Base-by-base conservation (phyloP, 2,797 vertebrate species). In the Liparis tanakae region DNA sequence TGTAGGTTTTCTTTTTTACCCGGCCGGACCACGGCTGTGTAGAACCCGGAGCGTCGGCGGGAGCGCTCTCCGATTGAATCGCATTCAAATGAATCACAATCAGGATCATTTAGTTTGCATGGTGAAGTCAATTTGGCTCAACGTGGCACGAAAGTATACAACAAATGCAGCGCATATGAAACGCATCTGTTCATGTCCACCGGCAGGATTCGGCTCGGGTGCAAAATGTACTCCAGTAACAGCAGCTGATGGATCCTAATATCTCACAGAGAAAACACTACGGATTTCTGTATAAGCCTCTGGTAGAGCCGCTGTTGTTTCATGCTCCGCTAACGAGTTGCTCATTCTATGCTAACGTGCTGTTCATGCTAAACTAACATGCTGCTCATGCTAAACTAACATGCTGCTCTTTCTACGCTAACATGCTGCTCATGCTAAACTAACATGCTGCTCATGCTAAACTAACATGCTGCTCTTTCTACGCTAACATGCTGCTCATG, bases 1-100 rank as follows among this genome's bases (percentile, higher is more conserved):
- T 3, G 37, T 3, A 13, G 18, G 53, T 75, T 64, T 62, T 78
- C 72, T 64, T 62, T 41, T 13, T 7, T 62, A 60, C 9, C 8
- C 41, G 44, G 10, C 51, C 12, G 59, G 44, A 4, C 39, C 1
- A 44, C 61, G 22, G 56, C 76, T 30, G 9, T 6, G 60, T 20
- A 3, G 6, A 53, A 56, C 65, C 1, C 2, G 36, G 18, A 34
- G 17, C 12, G 10, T 63, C 39, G 39, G 14, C 34, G 1, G 12
- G 30, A 67, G 37, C 4, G 33, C 17, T 37, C 15, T 20, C 30
- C 9, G 25, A 57, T 22, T 36, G 56, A 10, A 5, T 41, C 37
- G 4, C 33, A 20, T 22, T 60, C 39, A 20, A 1, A 60, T 55
- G 25, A 37, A 22, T 44, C 53, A 59, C 10, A 34, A 13, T 60